These are phyloP conservation scores for Threskiornis aethiopicus DNA, from an alignment of 2,797 vertebrate species.

Conservation along the genomic window DNA sequence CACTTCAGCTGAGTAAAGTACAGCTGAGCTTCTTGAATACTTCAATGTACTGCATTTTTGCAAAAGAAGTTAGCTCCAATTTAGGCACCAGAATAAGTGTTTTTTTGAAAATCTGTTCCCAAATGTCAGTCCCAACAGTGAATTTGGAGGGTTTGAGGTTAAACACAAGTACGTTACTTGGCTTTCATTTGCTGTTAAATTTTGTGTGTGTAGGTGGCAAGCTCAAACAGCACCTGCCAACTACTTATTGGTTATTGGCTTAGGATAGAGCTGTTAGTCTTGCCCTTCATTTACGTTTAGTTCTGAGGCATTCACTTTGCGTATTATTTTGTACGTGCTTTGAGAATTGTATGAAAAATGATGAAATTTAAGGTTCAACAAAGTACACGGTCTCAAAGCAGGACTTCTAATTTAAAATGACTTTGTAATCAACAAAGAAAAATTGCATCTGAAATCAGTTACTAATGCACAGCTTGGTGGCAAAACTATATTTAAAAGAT, in stretches of 20 bases:
- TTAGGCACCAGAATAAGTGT: background rate
- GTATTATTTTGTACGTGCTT: background rate
- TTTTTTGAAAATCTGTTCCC: conserved; percentile 18
- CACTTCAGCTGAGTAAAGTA: background rate
- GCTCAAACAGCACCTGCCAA: conserved; percentile 14
- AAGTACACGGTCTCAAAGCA: background rate
- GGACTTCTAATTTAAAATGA: background rate
- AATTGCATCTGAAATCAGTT: background rate
- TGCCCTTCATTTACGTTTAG: background rate
- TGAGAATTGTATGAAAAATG: background rate
- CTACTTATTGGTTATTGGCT: background rate
- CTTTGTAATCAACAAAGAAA: background rate
- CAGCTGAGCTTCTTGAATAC: background rate
- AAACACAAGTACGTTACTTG: background rate
- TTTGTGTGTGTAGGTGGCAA: conserved; percentile 21
- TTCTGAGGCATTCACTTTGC: background rate
- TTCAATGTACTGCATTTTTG: background rate
- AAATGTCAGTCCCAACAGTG: conserved; percentile 19
- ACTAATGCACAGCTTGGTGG: background rate
- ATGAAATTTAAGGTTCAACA: background rate
- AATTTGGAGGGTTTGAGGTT: conserved; percentile 23
- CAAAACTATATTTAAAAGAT: background rate
- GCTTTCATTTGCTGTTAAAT: background rate
- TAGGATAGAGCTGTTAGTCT: background rate
- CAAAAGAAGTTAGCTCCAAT: background rate